Base-by-base conservation (phyloP, 2,113 vertebrate genomes). In the Nannobrachium achirus region DNA sequence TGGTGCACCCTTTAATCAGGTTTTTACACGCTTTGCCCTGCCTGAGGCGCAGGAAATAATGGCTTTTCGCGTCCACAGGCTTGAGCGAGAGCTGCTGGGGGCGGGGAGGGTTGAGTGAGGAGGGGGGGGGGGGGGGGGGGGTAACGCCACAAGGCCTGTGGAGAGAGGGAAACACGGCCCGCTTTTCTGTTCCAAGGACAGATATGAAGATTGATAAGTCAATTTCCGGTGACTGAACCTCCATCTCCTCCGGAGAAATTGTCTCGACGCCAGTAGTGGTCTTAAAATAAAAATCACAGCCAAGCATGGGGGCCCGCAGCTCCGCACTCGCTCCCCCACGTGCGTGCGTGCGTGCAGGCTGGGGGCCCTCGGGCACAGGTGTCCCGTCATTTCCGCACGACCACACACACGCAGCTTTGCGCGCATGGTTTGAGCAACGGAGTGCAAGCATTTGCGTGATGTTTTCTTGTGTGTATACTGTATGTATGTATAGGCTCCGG, bases 121-220 rank as follows among this genome's bases (percentile, higher is more conserved):
- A 45, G 40, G 33, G 16, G 6, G 9, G 8, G 11, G 18, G 18
- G 38, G 55, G 9, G 1, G 25, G 6, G 3, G 25, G 25, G 3
- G 1, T 3, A 5, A 33, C 25, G 25, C n/a, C n/a, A n/a, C n/a
- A 62, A 38, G 65, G 16, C 53, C 57, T 19, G 48, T 41, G 25
- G 65, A 77, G n/a, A n/a, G 25, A 16, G 50, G 56, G 67, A 66
- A 44, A 25, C 59, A 70, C 69, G 62, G 71, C 69, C n/a, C 74
- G 58, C 71, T 77, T 78, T n/a, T 83, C 84, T 68, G 50, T 56
- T 63, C 45, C 55, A 53, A 65, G 65, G 66, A 61, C 80, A 76
- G 52, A 86, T 82, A 88, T 87, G 75, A 89, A 85, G 86, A 90
- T 82, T 86, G 86, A 90, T 87, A 74, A 63, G 81, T 86, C 71